Percentiles rank a stretch among this genome's conserved stretches.
Conservation (phyloP, 1,140 invertebrate genomes). For the Harpegnathos saltator region DNA sequence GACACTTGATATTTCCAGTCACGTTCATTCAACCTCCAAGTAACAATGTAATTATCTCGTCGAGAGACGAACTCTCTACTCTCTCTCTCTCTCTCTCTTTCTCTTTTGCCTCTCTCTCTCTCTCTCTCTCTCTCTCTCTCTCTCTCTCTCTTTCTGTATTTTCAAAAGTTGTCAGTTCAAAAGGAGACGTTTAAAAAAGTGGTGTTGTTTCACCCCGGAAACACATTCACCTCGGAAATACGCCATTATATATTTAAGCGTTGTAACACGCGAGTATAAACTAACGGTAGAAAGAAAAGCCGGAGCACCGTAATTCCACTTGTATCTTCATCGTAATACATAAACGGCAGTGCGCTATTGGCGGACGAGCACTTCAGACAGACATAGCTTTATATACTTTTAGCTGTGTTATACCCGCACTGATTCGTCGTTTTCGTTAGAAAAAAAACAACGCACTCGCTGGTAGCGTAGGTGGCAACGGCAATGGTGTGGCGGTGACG, state of each 20-base stretch:
- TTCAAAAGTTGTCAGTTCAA: background rate
- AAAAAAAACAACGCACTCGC: conserved; percentile 32
- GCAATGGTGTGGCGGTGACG: background rate
- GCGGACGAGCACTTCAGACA: background rate
- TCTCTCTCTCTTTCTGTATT: too few species aligned
- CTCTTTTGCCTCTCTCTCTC: too few species aligned
- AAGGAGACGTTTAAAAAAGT: background rate
- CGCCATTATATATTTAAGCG: conserved; percentile 16
- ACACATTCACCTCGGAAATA: background rate
- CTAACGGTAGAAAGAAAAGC: background rate
- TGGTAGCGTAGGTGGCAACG: too few species aligned
- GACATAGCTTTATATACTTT: conserved; percentile 14
- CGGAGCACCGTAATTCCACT: background rate
- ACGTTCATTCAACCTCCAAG: background rate
- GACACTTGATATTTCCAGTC: background rate
- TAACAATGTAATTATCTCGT: background rate
- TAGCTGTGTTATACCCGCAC: background rate
- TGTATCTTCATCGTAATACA: conserved; percentile 21
- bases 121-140: too few species aligned
- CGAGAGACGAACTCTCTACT: background rate
- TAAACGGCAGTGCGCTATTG: background rate
- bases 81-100: too few species aligned
- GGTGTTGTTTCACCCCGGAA: too few species aligned
- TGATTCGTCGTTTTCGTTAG: conserved; percentile 45
- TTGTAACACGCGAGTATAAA: background rate